phyloP scores from a whole-genome alignment of 2,797 vertebrate species.

The Gymnocypris eckloni region DNA sequence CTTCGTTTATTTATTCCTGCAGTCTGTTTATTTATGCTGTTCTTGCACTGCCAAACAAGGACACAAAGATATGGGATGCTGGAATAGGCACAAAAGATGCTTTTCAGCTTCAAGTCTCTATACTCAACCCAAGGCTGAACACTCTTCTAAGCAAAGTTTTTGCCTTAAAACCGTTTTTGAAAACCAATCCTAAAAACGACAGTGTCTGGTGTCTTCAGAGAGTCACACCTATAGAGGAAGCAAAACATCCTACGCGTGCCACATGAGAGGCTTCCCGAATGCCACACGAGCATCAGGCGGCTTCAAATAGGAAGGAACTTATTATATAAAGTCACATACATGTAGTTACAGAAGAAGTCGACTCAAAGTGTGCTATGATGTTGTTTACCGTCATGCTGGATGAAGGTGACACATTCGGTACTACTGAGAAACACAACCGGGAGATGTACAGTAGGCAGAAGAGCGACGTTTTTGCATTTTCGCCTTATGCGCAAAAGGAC shows the following conservation, averaged over 20 bases:
- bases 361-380: conserved; percentile 30
- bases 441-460: conserved; percentile 21
- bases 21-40: background rate
- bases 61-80: background rate
- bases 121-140: conserved; percentile 11
- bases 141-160: background rate
- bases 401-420: conserved; percentile 39
- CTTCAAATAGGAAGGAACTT: conserved; percentile 24
- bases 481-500: background rate
- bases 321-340: conserved; percentile 52
- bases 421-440: conserved; percentile 22
- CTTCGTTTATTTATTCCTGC: conserved; percentile 16
- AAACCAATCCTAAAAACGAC: conserved; percentile 18
- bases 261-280: conserved; percentile 10
- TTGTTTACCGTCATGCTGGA: conserved; percentile 1
- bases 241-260: conserved; percentile 10
- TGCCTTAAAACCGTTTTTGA: conserved; percentile 35
- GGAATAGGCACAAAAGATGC: background rate
- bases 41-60: background rate
- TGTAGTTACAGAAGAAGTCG: conserved; percentile 16
- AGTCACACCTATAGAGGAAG: conserved; percentile 19
- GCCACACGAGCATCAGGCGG: background rate
- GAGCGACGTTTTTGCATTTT: background rate
- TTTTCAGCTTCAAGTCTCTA: background rate
- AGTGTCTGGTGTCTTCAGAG: background rate